Evolutionary conservation across 2,797 vertebrate species (phyloP).

Genomic region (Macropus fuliginosus): DNA sequence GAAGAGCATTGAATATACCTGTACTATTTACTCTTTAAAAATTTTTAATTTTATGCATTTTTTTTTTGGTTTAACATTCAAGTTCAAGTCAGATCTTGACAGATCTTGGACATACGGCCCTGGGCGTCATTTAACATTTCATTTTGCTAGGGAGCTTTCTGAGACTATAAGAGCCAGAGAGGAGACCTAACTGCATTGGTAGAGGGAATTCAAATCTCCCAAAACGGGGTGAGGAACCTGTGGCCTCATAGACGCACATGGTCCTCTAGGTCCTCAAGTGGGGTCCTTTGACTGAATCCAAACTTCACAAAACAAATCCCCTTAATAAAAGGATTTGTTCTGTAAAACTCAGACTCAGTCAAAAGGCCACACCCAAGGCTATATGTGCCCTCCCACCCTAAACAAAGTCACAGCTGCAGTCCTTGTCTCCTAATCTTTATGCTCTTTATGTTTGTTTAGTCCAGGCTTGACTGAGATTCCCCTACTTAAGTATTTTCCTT

Average conservation of each 20-base stretch:
- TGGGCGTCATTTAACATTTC: not conserved
- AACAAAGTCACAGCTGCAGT: not conserved
- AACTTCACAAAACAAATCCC: no score
- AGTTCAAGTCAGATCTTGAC: not conserved
- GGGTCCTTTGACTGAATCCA: no score
- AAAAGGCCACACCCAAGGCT: no score
- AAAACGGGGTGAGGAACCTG: no score
- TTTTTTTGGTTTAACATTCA: not conserved
- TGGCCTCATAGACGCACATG: no score
- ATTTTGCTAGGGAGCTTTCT: not conserved
- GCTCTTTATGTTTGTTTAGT: not conserved
- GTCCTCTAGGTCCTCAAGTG: no score
- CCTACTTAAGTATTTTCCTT: not conserved
- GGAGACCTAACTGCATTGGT: not conserved
- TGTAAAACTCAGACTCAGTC: no score
- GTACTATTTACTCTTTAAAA: not conserved
- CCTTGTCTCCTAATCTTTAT: not conserved
- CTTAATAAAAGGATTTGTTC: no score
- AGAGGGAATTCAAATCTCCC: not conserved
- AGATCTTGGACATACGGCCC: not conserved
- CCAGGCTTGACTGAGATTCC: not conserved
- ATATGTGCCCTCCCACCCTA: not conserved
- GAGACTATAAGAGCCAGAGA: not conserved
- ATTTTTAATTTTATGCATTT: not conserved
- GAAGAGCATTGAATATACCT: not conserved